phyloP scores from a whole-genome alignment of 2,797 vertebrate species.

The Aeoliscus strigatus region DNA sequence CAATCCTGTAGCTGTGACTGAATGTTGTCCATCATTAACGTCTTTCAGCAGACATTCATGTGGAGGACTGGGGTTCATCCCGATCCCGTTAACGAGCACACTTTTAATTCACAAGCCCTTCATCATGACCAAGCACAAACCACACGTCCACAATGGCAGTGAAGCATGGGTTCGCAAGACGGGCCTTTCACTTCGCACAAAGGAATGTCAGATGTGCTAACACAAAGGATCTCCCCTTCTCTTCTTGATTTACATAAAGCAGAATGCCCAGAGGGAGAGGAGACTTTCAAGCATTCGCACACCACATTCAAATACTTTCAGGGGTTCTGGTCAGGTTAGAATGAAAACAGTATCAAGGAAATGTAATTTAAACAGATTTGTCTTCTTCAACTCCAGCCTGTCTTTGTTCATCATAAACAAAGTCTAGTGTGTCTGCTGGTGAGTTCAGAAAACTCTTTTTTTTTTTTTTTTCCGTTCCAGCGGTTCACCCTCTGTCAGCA shows the following conservation, averaged over 20 bases:
- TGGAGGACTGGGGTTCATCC: conserved; percentile 24
- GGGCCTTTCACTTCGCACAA: conserved; percentile 56
- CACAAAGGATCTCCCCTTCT: conserved; percentile 50
- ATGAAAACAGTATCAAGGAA: conserved; percentile 61
- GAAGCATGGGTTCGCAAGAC: conserved; percentile 61
- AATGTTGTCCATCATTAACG: conserved; percentile 24
- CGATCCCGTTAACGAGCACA: conserved; percentile 50
- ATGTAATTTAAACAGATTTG: conserved; percentile 56
- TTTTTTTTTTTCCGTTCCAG: conserved; percentile 34
- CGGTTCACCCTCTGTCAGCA: conserved; percentile 63
- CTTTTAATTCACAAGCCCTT: conserved; percentile 43
- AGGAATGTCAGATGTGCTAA: conserved; percentile 63
- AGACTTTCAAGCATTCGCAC: conserved; percentile 43
- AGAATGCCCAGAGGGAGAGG: too few species aligned
- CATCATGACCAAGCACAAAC: conserved; percentile 51
- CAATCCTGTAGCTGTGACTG: conserved; percentile 25
- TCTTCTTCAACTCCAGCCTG: conserved; percentile 50
- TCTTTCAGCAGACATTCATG: conserved; percentile 21
- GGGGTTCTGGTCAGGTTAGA: conserved; percentile 48
- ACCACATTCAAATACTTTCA: conserved; percentile 52
- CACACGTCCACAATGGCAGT: conserved; percentile 46
- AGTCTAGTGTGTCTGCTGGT: conserved; percentile 60
- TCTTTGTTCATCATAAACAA: conserved; percentile 67
- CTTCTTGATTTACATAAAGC: conserved; percentile 53
- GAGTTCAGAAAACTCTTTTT: conserved; percentile 54